Conservation (phyloP, 1,140 invertebrate species). For the Idris sp. region DNA sequence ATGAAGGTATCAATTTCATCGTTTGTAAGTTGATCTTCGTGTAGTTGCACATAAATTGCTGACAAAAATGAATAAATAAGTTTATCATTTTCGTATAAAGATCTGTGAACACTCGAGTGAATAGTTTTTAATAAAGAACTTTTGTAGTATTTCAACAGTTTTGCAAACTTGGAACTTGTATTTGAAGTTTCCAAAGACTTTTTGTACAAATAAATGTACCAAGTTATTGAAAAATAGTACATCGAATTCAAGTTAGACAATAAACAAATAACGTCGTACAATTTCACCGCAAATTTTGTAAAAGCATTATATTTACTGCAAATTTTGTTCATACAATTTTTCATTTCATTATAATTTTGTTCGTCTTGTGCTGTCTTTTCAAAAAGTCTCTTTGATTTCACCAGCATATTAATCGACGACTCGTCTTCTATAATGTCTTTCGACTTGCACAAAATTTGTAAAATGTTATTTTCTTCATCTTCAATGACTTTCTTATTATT, state of each 20-base stretch:
- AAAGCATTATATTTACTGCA: slow-evolving; percentile 82
- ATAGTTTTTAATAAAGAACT: slow-evolving; percentile 82
- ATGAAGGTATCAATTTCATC: slow-evolving; percentile 81
- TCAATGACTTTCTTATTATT: slow-evolving; percentile 82
- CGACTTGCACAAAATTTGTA: slow-evolving; percentile 82
- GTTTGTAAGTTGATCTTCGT: slow-evolving; percentile 78
- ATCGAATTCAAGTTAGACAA: slow-evolving; percentile 85
- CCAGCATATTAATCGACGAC: slow-evolving; percentile 83
- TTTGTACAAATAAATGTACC: slow-evolving; percentile 84
- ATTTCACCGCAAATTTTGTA: slow-evolving; percentile 81
- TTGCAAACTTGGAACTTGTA: slow-evolving; percentile 78
- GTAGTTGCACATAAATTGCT: slow-evolving; percentile 76
- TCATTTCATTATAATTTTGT: slow-evolving; percentile 74
- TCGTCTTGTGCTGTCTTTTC: slow-evolving; percentile 81
- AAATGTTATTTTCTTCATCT: slow-evolving; percentile 85
- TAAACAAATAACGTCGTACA: slow-evolving; percentile 83
- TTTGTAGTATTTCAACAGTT: slow-evolving; percentile 80
- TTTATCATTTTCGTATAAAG: slow-evolving; percentile 86
- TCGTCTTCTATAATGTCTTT: slow-evolving; percentile 86
- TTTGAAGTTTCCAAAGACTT: slow-evolving; percentile 82
- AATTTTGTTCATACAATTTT: slow-evolving; percentile 79
- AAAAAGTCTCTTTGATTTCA: slow-evolving; percentile 83
- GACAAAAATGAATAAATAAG: slow-evolving; percentile 84
- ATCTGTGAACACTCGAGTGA: slow-evolving; percentile 82
- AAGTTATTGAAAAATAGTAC: slow-evolving; percentile 84